Base-by-base conservation (phyloP, 2,797 vertebrate species). In the Limnodromus scolopaceus region DNA sequence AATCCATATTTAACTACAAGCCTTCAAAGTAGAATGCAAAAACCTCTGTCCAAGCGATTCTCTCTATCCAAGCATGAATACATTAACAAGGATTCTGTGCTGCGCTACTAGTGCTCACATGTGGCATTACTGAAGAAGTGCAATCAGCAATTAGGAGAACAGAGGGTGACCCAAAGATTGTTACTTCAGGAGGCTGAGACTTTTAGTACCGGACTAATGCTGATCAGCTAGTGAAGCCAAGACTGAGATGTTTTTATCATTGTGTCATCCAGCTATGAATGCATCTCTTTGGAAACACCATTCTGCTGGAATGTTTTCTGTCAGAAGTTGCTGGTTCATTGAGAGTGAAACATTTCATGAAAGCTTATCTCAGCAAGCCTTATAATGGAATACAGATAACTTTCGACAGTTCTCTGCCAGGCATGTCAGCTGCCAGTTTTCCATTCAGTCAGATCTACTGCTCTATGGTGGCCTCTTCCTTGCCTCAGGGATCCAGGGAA, bases 241-340 rank as follows among this genome's bases (percentile, higher is more conserved):
- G 82, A 77, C 65, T 34, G 45, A 74, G 89, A 93, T 87, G 18
- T 38, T 92, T 94, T 87, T 74, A 78, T 89, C 79, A n/a, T 78
- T 74, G 87, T 86, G 57, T 92, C 79, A 96, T 93, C 57, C 85
- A 72, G 70, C 83, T 90, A 63, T 23, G 27, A 89, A 75, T 39
- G 51, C 77, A 72, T 78, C 75, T 93, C 61, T 92, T 63, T 94
- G 93, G 94, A 93, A 93, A 88, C 34, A 0, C 58, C n/a, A 46
- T 81, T 88, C 83, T 72, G 27, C 39, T 96, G 94, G 86, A 83
- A 72, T 66, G 70, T 46, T 92, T 94, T 94, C 94, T 94, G 92
- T 91, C 88, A 84, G 25, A 92, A 95, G 58, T 87, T 95, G 70
- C 86, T 93, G 95, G 90, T 93, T 97, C 92, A 84, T 68, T 91